Conservation (phyloP, 2,113 vertebrate species). For the Irena cyanogastra region DNA sequence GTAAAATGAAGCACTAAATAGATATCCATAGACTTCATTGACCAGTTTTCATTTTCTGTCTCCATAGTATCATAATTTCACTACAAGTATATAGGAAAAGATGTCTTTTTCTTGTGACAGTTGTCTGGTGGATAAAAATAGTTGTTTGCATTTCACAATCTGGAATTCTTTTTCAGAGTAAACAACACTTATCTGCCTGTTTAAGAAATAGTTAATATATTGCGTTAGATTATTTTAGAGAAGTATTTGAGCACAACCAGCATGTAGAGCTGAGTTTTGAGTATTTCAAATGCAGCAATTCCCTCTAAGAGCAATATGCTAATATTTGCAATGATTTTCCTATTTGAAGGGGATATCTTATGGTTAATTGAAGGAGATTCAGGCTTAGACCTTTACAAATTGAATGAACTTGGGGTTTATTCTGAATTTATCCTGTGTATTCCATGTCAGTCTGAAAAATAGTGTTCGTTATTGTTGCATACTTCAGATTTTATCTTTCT, state of each 20-base stretch:
- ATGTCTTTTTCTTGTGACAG: rapidly evolving
- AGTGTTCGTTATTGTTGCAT: no score
- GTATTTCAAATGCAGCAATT: neutral
- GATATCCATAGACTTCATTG: neutral
- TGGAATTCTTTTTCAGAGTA: neutral
- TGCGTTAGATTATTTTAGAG: neutral
- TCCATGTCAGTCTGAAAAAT: no score
- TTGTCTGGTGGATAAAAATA: neutral
- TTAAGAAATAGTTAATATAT: neutral
- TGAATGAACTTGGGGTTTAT: neutral
- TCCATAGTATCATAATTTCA: neutral
- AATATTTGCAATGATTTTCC: neutral
- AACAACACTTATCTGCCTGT: neutral
- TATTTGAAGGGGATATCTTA: neutral
- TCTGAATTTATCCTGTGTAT: no score
- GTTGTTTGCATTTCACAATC: neutral
- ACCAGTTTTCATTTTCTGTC: neutral
- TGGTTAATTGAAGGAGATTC: neutral
- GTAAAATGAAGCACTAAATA: neutral
- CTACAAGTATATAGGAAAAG: neutral
- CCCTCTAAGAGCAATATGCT: neutral
- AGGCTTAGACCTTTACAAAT: neutral
- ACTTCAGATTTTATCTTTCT: no score
- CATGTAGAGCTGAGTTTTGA: neutral
- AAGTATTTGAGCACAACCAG: neutral